Evolutionary conservation across 2,797 vertebrate species (phyloP).

Genomic region (Craterocephalus amniculus): DNA sequence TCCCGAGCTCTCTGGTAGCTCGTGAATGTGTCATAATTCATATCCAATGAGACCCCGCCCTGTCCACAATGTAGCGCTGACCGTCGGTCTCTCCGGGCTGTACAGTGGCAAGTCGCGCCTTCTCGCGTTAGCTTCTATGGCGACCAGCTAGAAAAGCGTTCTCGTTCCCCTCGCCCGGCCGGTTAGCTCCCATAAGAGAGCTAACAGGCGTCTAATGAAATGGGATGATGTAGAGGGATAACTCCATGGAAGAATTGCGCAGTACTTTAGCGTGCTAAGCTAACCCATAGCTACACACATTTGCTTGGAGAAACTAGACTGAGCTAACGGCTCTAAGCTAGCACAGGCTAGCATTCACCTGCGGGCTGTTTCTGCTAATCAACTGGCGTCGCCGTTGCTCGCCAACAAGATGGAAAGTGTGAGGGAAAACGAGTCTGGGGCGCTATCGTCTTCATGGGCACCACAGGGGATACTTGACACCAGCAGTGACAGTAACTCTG

Average conservation of each 20-base stretch:
- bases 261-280: conserved; percentile 68
- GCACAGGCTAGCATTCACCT: conserved; percentile 63
- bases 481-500: conserved; percentile 35
- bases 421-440: conserved; percentile 53
- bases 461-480: conserved; percentile 45
- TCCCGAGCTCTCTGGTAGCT: conserved; percentile 35
- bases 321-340: conserved; percentile 65
- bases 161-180: conserved; percentile 34
- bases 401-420: conserved; percentile 72
- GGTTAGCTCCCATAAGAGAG: conserved; percentile 58
- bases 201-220: conserved; percentile 44
- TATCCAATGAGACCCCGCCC: conserved; percentile 81
- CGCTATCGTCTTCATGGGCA: conserved; percentile 43
- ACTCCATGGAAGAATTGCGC: conserved; percentile 59
- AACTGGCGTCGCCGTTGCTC: conserved; percentile 20
- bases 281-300: conserved; percentile 41
- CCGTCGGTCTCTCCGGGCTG: conserved; percentile 43
- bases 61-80: conserved; percentile 54
- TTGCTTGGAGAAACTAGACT: conserved; percentile 16
- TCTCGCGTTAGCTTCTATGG: conserved; percentile 51
- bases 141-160: conserved; percentile 31
- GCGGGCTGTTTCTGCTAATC: conserved; percentile 34
- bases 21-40: conserved; percentile 70
- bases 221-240: conserved; percentile 68
- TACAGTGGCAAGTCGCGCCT: conserved; percentile 52